A percentile compares a stretch with the other conserved stretches of the same genome.
Evolutionary conservation across 2,113 vertebrate genomes (phyloP).

Genomic region (Microcebus ravelobensis): DNA sequence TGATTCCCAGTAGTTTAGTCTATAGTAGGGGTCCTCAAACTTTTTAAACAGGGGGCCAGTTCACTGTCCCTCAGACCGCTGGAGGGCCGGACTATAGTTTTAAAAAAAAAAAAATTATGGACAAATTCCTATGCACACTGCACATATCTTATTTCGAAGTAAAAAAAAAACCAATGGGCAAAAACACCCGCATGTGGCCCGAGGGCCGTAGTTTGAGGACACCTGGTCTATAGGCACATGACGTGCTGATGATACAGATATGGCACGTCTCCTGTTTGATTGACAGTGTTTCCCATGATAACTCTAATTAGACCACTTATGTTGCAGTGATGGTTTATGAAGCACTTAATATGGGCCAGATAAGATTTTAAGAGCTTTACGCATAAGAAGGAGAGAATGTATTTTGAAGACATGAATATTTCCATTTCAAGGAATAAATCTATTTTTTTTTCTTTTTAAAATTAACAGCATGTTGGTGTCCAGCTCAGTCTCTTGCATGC

Average conservation of each 20-base stretch:
- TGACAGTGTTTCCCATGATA: background rate
- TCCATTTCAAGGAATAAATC: background rate
- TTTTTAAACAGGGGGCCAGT: no score
- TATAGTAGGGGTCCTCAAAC: no score
- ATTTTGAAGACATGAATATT: background rate
- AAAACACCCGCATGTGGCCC: no score
- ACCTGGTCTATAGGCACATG: background rate
- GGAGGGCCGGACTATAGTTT: no score
- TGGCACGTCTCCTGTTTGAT: background rate
- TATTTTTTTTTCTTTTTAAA: background rate
- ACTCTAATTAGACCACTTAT: background rate
- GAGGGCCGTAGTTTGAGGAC: fast-evolving
- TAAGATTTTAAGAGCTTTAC: background rate
- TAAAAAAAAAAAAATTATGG: no score
- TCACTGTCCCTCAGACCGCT: no score
- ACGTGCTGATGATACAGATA: background rate
- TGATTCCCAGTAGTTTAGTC: background rate
- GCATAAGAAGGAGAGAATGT: background rate
- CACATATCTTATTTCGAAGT: no score
- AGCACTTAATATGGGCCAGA: background rate
- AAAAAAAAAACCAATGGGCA: no score
- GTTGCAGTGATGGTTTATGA: background rate
- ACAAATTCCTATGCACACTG: no score
- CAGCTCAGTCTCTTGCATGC: background rate
- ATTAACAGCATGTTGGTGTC: background rate